Base-by-base conservation (phyloP, 2,888 invertebrate genomes). In the Entomobrya multifasciata region DNA sequence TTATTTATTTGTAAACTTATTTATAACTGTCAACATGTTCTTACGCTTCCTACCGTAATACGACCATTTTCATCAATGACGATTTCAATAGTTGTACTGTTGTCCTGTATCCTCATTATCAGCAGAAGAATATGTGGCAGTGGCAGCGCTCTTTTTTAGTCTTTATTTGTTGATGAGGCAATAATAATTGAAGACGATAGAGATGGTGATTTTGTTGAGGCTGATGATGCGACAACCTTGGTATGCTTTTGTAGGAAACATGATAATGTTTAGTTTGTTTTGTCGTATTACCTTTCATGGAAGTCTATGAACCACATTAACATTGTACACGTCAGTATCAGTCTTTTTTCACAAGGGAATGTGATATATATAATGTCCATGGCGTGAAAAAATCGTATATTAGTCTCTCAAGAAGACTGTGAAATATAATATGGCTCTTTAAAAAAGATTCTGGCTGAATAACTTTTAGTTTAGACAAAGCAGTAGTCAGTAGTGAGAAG, bases 301-400 rank as follows among this genome's bases (percentile, higher is more conserved):
- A 74, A 86, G 85, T 74, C 17, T 41, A 72, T 86, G 79, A 76
- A 47, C 17, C 41, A 76, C 86, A 76, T 86, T 86, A 86, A 80
- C 86, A 86, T 86, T 86, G 86, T 80, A 72, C 79, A 70, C 62
- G 85, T 85, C 85, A 86, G 77, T 83, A 83, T 83, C 83, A 76
- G 65, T 72, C 77, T 76, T 77, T n/a, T 80, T 65, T 83, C 65
- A 83, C 76, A 52, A 15, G 86, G 72, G 76, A 85, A 86, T 80
- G 74, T 80, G 80, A 74, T 72, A 62, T 72, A 86, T 86, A 52
- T 41, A n/a, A 70, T 74, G 79, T 52, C 83, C 79, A 72, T 47
- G 25, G 62, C 49, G 74, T 25, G 74, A 86, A 79, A 86, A 78
- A 86, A 70, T 78, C 57, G 49, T 67, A 25, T n/a, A 57, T n/a